Base-by-base conservation (phyloP, 2,113 vertebrate species). In the Pycnonotus jocosus region DNA sequence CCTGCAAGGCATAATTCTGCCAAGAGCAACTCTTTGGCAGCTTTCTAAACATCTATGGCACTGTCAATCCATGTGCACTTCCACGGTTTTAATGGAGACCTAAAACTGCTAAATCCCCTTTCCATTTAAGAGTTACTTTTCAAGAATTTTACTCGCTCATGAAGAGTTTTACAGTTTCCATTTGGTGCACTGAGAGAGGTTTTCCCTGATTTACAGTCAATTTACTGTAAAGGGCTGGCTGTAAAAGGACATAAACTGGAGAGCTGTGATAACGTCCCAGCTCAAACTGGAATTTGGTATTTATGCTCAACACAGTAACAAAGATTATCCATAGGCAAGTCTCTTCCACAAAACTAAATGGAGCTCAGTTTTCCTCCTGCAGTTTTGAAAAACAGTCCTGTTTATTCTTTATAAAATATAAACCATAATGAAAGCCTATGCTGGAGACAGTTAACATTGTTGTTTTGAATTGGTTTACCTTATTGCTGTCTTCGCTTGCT, bases 181-280 rank as follows among this genome's bases (percentile, higher is more conserved):
- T 72, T 93, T 92, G 56, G 35, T 79, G 30, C 40, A 91, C 58
- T 61, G 62, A 53, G 77, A 74, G 38, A 48, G 19, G 16, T 77
- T 92, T 83, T 90, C 50, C 27, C 73, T 93, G 81, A 93, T 97
- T 96, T 96, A 93, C 35, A 94, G 62, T 92, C 83, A 87, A 92
- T 93, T 97, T 95, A 66, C n/a, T 82, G 50, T 44, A 88, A 90
- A 86, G 77, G 31, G 14, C 58, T 90, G 69, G 65, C 71, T 95
- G 53, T 86, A 96, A 97, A 97, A 91, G 38, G 45, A 64, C 77
- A 82, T 87, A 96, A 93, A 97, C 82, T 57, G 77, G 93, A 90
- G 88, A 91, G 64, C 53, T 74, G 6, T 78, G 84, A 90, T 96
- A 94, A 95, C 22, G 2, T 81, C 64, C 54, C 54, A 83, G 62